These are phyloP conservation scores for Coilia nasus DNA, from an alignment of 2,797 vertebrate genomes.

Conservation along the genomic window DNA sequence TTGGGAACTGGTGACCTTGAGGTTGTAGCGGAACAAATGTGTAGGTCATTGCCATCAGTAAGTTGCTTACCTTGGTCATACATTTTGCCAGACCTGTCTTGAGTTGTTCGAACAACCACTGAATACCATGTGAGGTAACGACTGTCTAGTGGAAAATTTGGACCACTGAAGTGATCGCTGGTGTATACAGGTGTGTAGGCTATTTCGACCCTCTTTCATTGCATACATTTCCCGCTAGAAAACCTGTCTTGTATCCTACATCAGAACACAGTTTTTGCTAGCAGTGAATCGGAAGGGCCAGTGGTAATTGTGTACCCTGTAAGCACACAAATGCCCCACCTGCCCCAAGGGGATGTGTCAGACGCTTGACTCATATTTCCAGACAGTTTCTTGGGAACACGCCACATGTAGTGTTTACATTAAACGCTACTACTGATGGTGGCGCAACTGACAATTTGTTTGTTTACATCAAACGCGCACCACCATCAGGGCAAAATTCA, in stretches of 20 bases:
- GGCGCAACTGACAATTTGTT: background rate
- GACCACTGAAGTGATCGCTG: background rate
- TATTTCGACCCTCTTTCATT: background rate
- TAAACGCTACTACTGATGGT: background rate
- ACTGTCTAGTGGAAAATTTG: background rate
- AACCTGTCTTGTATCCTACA: background rate
- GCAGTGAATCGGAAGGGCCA: background rate
- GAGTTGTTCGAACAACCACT: background rate
- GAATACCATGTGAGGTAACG: background rate
- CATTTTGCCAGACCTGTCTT: background rate
- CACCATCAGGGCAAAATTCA: background rate
- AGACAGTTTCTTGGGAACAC: background rate
- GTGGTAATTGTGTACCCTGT: background rate
- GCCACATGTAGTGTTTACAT: background rate
- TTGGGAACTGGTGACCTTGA: constrained; percentile 10
- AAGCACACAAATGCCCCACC: background rate
- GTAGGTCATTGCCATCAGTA: background rate
- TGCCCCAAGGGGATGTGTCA: background rate
- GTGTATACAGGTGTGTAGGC: background rate
- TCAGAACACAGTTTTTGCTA: background rate
- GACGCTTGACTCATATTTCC: background rate
- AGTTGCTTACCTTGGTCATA: background rate
- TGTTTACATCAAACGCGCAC: background rate
- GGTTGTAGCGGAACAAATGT: background rate
- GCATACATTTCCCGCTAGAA: background rate